These are phyloP conservation scores for Phrynocephalus versicolor DNA, from an alignment of 2,113 vertebrate species.

Conservation along the genomic window DNA sequence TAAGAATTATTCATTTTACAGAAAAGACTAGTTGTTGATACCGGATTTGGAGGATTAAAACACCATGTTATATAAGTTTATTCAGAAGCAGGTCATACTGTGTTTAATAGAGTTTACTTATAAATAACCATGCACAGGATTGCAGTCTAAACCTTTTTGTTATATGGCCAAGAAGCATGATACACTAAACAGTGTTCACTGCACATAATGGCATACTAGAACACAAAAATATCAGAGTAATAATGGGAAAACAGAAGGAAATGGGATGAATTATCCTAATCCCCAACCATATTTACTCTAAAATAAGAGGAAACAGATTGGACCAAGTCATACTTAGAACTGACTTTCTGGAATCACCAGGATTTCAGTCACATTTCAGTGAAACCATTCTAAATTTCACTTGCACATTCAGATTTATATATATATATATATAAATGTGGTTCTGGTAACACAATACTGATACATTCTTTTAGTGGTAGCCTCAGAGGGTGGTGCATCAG, in stretches of 20 bases:
- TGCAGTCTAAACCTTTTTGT: not conserved
- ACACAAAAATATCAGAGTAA: not conserved
- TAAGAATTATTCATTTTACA: too few species aligned
- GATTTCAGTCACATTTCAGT: not conserved
- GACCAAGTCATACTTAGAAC: too few species aligned
- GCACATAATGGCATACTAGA: not conserved
- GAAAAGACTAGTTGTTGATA: too few species aligned
- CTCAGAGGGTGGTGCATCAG: too few species aligned
- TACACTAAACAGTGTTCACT: not conserved
- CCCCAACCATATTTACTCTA: not conserved
- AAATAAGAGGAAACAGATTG: not conserved
- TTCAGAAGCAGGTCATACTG: not conserved
- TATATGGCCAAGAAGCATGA: not conserved
- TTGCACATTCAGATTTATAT: not conserved
- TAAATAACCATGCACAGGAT: not conserved
- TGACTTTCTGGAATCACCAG: not conserved
- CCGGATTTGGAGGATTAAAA: not conserved
- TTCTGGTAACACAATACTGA: not conserved
- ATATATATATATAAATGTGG: not conserved
- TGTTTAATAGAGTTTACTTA: too few species aligned
- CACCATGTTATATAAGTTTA: too few species aligned
- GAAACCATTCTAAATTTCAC: not conserved
- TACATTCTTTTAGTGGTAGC: not conserved
- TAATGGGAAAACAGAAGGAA: not conserved
- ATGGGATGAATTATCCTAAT: not conserved